Conservation (phyloP, 2,888 invertebrate genomes). For the Sisyra terminalis region DNA sequence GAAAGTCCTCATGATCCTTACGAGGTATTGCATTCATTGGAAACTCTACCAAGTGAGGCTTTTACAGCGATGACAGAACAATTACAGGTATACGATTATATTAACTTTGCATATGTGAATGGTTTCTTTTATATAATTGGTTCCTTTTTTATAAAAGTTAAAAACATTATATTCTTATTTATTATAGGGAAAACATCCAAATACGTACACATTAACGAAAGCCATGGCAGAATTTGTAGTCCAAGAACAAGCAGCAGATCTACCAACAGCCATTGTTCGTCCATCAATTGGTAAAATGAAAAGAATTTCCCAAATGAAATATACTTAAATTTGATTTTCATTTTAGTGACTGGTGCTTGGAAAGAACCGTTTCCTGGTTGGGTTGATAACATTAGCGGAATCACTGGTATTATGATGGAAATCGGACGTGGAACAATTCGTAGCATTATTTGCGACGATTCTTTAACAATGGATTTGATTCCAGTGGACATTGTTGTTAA, state of each 20-base stretch:
- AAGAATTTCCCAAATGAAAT: not conserved
- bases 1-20: constrained; percentile 47
- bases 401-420: constrained; percentile 67
- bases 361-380: constrained; percentile 76
- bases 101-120: too few relatives aligned
- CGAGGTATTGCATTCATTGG: constrained; percentile 40
- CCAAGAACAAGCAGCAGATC: constrained; percentile 42
- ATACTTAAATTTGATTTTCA: too few relatives aligned
- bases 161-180: too few relatives aligned
- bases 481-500: constrained; percentile 89
- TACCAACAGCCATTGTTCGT: constrained; percentile 81
- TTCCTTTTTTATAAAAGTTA: constrained; percentile 5
- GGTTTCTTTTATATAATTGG: too few relatives aligned
- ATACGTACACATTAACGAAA: constrained; percentile 93
- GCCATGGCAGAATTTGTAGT: constrained; percentile 81
- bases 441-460: constrained; percentile 56
- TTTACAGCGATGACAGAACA: constrained; percentile 37
- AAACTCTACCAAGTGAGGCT: constrained; percentile 41
- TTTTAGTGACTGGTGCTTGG: constrained; percentile 47
- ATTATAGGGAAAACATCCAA: constrained; percentile 63
- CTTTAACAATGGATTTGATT: constrained; percentile 68
- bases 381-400: constrained; percentile 85
- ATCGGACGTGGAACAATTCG: constrained; percentile 71
- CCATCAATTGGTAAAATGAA: constrained; percentile 58
- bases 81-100: constrained; percentile 32